Base-by-base conservation (phyloP, 2,888 invertebrate genomes). In the Drosophila mayaguana region DNA sequence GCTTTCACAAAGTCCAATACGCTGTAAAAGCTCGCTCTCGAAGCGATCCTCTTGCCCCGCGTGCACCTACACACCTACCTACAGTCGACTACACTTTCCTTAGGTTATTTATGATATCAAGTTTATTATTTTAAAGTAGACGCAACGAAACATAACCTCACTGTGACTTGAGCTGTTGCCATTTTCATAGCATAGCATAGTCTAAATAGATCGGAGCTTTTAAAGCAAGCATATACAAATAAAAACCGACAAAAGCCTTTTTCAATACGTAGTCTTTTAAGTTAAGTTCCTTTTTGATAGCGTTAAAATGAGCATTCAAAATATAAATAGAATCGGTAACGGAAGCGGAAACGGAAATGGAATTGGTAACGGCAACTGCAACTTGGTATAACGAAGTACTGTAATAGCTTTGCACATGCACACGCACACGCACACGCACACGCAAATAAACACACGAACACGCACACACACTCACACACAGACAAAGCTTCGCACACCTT, bases 321-420 rank as follows among this genome's bases (percentile, higher is more conserved):
- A 32, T 46, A 67, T 18, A 25, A 46, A 40, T 54, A 50, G 28
- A 63, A 48, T 61, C 71, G 62, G 69, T 66, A 63, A 67, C 62
- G 64, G 59, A 64, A 74, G 72, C 60, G 40, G 62, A 65, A 65
- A 59, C 45, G 67, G 67, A 75, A 65, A 51, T 60, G 64, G 68
- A 76, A 65, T 63, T 40, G 70, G 64, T 46, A 53, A 59, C 63
- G 40, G 32, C 40, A 66, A 64, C 68, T 71, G 75, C 65, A 72
- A 77, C 64, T 72, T 68, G 76, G 72, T 72, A 69, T 75, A 86
- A 80, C 79, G 89, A 90, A 90, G 84, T 90, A 91, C 91, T 91
- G 91, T 91, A 91, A 92, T 91, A 92, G 91, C 90, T 90, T 91
- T 67, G 63, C 75, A 75, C 68, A 77, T 22, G 8, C 2, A 59